Percentiles rank a stretch among this genome's conserved stretches.
These are phyloP conservation scores for Pterostichus madidus DNA, from an alignment of 2,888 invertebrate species.

Conservation along the genomic window DNA sequence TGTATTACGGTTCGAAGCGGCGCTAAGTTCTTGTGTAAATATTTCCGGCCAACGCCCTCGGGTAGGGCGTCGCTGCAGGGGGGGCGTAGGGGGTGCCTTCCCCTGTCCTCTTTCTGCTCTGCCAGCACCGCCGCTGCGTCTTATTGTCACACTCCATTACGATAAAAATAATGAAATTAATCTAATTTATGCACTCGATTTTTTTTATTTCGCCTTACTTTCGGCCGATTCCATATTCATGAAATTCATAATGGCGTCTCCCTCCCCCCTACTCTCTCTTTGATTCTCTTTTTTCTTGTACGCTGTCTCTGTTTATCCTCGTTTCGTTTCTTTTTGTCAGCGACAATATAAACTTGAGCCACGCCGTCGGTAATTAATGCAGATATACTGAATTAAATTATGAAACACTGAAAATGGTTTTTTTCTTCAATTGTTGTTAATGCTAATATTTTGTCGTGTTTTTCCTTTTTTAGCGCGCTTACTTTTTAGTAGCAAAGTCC, in stretches of 20 bases:
- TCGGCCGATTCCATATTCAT: constrained; percentile 66
- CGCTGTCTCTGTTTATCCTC: constrained; percentile 20
- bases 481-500: constrained; percentile 30
- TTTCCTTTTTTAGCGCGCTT: constrained; percentile 35
- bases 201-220: constrained; percentile 65
- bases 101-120: constrained; percentile 8
- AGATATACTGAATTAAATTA: constrained; percentile 67
- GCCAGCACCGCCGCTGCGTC: constrained; percentile 41
- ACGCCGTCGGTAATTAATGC: constrained; percentile 62
- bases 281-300: constrained; percentile 55
- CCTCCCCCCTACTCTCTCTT: constrained; percentile 18
- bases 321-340: constrained; percentile 47
- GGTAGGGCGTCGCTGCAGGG: constrained; percentile 58
- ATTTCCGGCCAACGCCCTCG: constrained; percentile 70
- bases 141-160: constrained; percentile 67
- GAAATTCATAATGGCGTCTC: constrained; percentile 66
- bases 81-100: constrained; percentile 67
- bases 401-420: constrained; percentile 60
- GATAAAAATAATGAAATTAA: constrained; percentile 67
- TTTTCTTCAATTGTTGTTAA: constrained; percentile 62
- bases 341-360: constrained; percentile 65
- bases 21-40: constrained; percentile 70
- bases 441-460: constrained; percentile 59
- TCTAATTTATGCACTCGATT: constrained; percentile 67
- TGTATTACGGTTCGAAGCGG: constrained; percentile 60